phyloP scores from a whole-genome alignment of 2,888 invertebrate genomes.

The Malacosoma neustria region DNA sequence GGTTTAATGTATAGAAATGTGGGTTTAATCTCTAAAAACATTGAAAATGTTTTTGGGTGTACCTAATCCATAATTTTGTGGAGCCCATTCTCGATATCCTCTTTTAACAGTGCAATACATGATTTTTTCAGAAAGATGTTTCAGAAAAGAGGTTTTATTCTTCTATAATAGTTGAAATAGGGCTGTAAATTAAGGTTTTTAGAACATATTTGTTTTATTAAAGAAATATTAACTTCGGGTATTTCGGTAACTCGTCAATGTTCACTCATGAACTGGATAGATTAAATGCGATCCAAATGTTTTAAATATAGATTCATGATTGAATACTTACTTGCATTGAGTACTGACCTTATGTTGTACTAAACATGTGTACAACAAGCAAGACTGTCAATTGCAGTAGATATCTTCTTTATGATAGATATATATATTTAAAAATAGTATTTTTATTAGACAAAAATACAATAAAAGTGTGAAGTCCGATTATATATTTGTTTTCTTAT shows the following conservation, averaged over 20 bases:
- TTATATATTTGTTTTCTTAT: conserved; percentile 24
- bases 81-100: conserved; percentile 9
- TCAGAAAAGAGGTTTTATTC: conserved; percentile 26
- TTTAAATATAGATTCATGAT: background rate
- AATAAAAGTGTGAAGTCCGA: conserved; percentile 75
- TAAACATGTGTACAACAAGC: conserved; percentile 60
- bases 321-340: background rate
- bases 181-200: conserved; percentile 59
- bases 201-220: conserved; percentile 38
- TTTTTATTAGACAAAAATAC: conserved; percentile 75
- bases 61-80: conserved; percentile 10
- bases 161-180: conserved; percentile 36
- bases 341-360: conserved; percentile 31
- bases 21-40: background rate
- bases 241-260: background rate
- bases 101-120: conserved; percentile 60
- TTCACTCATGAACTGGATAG: background rate
- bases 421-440: conserved; percentile 66
- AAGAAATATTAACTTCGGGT: conserved; percentile 20
- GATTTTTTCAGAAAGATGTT: conserved; percentile 51
- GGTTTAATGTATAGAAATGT: too few relatives aligned
- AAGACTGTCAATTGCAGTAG: conserved; percentile 73
- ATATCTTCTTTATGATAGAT: conserved; percentile 65
- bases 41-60: background rate
- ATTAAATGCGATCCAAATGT: background rate